Evolutionary conservation across 2,113 vertebrate genomes (phyloP), one percentile per base, ranked within the genome.

Genomic region (Myocastor coypus): DNA sequence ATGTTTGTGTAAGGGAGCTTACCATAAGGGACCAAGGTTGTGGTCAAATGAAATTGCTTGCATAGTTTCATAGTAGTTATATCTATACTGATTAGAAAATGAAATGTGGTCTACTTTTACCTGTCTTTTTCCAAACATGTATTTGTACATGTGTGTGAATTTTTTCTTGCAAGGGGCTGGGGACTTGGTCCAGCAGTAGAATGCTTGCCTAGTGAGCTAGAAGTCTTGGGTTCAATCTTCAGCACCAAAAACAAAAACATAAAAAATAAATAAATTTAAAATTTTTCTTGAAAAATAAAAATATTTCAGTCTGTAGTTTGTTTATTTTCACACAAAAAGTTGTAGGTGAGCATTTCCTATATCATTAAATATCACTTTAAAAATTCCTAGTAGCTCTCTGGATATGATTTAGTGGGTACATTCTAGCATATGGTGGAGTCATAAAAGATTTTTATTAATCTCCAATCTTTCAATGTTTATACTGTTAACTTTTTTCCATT

Each of bases 391-490:
- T 87, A 94, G 16, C 22, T 64, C 40, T 92, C 77, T 84, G 28
- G 30, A 92, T 87, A 5, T 83, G 77, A 95, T 91, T 96, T 94
- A 96, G 83, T 89, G 30, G 40, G 83, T 52, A 81, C 46, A 89
- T 75, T 96, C 64, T 86, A 84, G 69, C 81, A 92, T 71, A 71
- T 55, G 50, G 37, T 83, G 77, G 57, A 96, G 75, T 30, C 50
- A 97, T 93, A 89, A 97, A 96, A 93, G 92, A 91, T 69, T 95
- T 94, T 93, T 96, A 96, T 95, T 97, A 91, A 80, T 94, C 64
- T 89, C 84, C 69, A 95, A 73, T 89, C 95, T 75, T 93, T 95
- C 64, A 89, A 91, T 96, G 80, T 95, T 96, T 96, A 89, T 87
- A 8, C 26, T 89, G 59, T 87, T 89, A 94, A 78, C 3, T 71